These are phyloP conservation scores for Uloborus plumipes DNA, from an alignment of 2,888 invertebrate species.

Conservation along the genomic window DNA sequence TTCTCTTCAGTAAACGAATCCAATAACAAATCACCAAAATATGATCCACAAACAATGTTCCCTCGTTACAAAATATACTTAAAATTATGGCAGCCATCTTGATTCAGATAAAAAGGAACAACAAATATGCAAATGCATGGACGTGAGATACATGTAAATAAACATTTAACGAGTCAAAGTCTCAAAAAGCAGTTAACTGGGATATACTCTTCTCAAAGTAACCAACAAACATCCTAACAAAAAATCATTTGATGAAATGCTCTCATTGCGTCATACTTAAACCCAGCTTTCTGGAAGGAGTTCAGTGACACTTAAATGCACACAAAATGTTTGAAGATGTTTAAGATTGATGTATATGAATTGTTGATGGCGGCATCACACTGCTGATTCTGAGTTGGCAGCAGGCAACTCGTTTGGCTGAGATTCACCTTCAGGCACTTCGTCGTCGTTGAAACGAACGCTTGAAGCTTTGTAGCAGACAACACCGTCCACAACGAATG, in stretches of 20 bases:
- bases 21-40: slow-evolving; percentile 30
- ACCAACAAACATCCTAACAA: no score
- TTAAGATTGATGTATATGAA: neutral
- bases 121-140: slow-evolving; percentile 33
- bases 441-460: slow-evolving; percentile 79
- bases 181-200: no score
- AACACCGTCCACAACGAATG: slow-evolving; percentile 88
- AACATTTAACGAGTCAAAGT: slow-evolving; percentile 15
- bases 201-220: no score
- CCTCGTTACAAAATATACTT: slow-evolving; percentile 46
- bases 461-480: slow-evolving; percentile 92
- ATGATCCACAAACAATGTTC: neutral
- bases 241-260: no score
- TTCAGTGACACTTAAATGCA: slow-evolving; percentile 9
- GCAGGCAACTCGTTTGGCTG: slow-evolving; percentile 19
- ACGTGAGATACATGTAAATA: slow-evolving; percentile 40
- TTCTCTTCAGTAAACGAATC: neutral
- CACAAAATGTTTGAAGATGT: slow-evolving; percentile 31
- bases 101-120: slow-evolving; percentile 49
- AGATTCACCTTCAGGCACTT: slow-evolving; percentile 68
- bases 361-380: slow-evolving; percentile 19
- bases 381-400: slow-evolving; percentile 39
- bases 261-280: neutral
- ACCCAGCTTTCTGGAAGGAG: slow-evolving; percentile 11
- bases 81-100: slow-evolving; percentile 44